Evolutionary conservation across 2,113 vertebrate genomes (phyloP).

Genomic region (Ctenomys sociabilis): DNA sequence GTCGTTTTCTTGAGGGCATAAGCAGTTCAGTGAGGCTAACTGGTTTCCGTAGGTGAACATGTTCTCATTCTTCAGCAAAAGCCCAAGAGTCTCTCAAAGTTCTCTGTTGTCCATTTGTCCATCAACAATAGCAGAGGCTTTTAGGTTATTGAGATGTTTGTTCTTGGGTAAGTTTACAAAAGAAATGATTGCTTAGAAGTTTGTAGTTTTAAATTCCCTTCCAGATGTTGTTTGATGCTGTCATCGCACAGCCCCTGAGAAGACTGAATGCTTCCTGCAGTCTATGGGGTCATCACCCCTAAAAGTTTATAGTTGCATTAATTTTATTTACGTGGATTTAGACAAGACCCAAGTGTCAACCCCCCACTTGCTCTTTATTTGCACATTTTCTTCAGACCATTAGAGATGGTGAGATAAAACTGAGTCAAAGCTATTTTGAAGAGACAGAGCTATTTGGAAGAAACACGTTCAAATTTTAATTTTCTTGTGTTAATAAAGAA

Average conservation of each 20-base stretch:
- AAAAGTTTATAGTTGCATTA: constrained; percentile 72
- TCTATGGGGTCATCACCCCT: not conserved
- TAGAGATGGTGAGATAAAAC: not conserved
- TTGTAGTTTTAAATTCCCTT: constrained; percentile 18
- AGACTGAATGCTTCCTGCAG: constrained; percentile 26
- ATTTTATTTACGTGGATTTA: constrained; percentile 61
- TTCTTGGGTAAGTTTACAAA: not conserved
- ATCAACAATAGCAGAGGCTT: not conserved
- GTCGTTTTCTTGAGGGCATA: not conserved
- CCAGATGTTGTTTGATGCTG: constrained; percentile 65
- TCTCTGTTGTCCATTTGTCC: not conserved
- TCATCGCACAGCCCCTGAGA: constrained; percentile 52
- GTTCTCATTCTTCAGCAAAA: not conserved
- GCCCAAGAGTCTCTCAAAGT: not conserved
- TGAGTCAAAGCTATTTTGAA: not conserved
- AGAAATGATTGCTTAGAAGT: not conserved
- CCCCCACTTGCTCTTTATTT: constrained; percentile 14
- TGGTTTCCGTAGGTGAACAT: not conserved
- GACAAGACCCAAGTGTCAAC: constrained; percentile 34
- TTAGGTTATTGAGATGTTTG: not conserved
- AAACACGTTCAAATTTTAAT: not conserved
- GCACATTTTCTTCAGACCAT: constrained; percentile 15
- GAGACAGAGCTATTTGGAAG: not conserved
- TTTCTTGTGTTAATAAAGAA: constrained; percentile 52
- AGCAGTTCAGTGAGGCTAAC: not conserved